Percentiles rank a stretch among this genome's conserved stretches.
Evolutionary conservation across 1,140 invertebrate genomes (phyloP).

Genomic region (Philotrypesis tridentata): DNA sequence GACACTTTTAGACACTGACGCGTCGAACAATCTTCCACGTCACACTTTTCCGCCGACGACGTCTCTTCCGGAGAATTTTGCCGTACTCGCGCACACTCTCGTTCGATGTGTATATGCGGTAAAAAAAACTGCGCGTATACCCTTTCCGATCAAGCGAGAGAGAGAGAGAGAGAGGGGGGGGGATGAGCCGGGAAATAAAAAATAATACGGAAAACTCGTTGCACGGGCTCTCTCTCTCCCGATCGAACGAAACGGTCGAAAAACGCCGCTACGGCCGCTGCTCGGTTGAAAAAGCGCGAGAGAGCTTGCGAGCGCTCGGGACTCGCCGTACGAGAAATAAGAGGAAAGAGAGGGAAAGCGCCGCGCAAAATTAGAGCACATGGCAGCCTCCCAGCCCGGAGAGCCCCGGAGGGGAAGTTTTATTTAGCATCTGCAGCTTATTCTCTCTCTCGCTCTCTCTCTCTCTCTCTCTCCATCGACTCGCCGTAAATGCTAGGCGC

Average conservation of each 20-base stretch:
- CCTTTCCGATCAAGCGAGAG: constrained; percentile 29
- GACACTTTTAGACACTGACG: background rate
- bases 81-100: background rate
- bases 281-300: constrained; percentile 17
- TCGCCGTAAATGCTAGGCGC: constrained; percentile 35
- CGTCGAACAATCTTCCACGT: background rate
- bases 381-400: constrained; percentile 66
- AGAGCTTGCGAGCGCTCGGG: constrained; percentile 6
- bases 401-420: constrained; percentile 68
- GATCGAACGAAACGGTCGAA: constrained; percentile 20
- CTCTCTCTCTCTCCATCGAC: constrained; percentile 9
- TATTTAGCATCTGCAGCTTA: constrained; percentile 67
- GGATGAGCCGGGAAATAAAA: background rate
- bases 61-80: background rate
- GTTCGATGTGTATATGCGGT: background rate
- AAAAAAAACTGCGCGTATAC: background rate
- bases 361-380: constrained; percentile 69
- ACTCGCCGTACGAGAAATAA: constrained; percentile 6
- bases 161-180: background rate
- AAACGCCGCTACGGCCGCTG: background rate
- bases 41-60: constrained; percentile 32
- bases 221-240: background rate
- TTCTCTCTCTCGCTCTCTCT: constrained; percentile 23
- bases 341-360: constrained; percentile 29
- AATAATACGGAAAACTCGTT: background rate